Evolutionary conservation across 2,797 vertebrate genomes (phyloP), one percentile per base, ranked within the genome.

Genomic region (Anabacerthia variegaticeps): DNA sequence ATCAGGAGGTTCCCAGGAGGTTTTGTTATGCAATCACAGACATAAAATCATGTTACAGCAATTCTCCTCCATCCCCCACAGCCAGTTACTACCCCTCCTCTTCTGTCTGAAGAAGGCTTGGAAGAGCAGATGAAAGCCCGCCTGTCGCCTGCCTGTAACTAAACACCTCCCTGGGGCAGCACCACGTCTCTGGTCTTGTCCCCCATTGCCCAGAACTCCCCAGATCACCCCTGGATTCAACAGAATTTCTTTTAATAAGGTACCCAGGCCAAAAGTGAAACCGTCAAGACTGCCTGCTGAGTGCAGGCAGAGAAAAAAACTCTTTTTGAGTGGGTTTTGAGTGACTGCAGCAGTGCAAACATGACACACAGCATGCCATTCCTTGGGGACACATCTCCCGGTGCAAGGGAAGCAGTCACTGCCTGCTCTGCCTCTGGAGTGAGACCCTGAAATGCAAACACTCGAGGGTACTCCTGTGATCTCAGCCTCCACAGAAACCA

Each of bases 1-100:
- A 68, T 8, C 88, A 3, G 79, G 93, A 93, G 85, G 8, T 90
- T 94, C 96, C 96, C 96, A 69, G 88, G 93, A 90, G 96, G 83
- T 41, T 95, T 95, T 16, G 66, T 95, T 97, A 95, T 95, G 96
- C 96, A 97, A 95, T 91, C 89, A 1, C 93, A 52, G 92, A 55
- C 88, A 91, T 16, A 88, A 97, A 97, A 96, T 89, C 95, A n/a
- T 22, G 88, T 95, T 96, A 49, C 89, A 89, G 94, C 81, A 34
- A 56, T 85, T 41, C 85, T 76, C 55, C 58, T 88, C 95, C 93
- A 93, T 89, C 94, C 95, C 95, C 91, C 94, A 37, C 87, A 37
- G 85, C 68, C 82, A 5, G 84, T 63, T 56, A 4, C 88, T 61
- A 7, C 91, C 85, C 96, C 96, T 92, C 89, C 93, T 65, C 75